Evolutionary conservation across 2,888 invertebrate genomes (phyloP).

Genomic region (Sarcophaga subvicina): DNA sequence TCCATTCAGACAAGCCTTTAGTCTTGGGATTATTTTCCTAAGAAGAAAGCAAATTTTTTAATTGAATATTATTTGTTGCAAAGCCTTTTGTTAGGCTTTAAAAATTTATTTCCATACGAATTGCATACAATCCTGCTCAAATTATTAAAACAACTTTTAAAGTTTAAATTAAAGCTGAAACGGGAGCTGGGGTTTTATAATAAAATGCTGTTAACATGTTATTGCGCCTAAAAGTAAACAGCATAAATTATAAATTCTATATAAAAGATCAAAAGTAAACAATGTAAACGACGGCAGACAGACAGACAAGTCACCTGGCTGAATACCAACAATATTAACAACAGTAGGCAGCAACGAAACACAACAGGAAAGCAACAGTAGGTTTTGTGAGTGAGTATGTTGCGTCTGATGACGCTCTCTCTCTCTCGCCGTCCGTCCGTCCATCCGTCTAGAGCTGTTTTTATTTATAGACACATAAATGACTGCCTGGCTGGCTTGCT

Average conservation of each 20-base stretch:
- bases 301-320: not conserved
- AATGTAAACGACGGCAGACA: conserved; percentile 19
- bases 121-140: too few relatives aligned
- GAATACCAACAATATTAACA: conserved; percentile 37
- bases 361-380: conserved; percentile 51
- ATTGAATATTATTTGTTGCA: too few relatives aligned
- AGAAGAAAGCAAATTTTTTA: too few relatives aligned
- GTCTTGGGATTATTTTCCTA: too few relatives aligned
- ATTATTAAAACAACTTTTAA: not conserved
- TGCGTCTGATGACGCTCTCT: too few relatives aligned
- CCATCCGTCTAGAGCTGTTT: not conserved
- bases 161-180: not conserved
- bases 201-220: conserved; percentile 17
- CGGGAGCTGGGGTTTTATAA: not conserved
- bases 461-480: conserved; percentile 10
- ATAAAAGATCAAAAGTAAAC: conserved; percentile 46
- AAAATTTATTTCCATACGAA: too few relatives aligned
- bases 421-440: not conserved
- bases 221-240: conserved; percentile 59
- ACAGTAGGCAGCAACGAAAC: conserved; percentile 42
- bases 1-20: too few relatives aligned
- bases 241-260: conserved; percentile 28
- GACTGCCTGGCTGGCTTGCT: not conserved
- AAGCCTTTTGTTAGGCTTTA: too few relatives aligned
- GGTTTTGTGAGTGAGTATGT: not conserved